Conservation (phyloP, 2,888 invertebrate species). For the Leptinotarsa peninsularis region DNA sequence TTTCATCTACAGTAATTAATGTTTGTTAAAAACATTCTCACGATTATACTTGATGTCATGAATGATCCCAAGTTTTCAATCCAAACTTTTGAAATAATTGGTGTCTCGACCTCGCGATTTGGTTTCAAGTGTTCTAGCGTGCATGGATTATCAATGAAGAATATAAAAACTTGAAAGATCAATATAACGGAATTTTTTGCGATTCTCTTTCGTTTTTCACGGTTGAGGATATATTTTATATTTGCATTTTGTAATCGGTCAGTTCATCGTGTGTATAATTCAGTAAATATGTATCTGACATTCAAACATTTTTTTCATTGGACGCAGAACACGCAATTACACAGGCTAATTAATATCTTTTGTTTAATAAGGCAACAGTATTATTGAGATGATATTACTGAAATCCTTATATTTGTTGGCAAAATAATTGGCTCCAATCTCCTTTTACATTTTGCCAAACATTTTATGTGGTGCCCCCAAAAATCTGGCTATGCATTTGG, state of each 20-base stretch:
- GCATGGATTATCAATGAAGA: slow-evolving; percentile 4
- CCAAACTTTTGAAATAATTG: neutral
- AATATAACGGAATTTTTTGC: neutral
- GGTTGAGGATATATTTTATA: neutral
- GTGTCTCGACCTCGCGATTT: neutral
- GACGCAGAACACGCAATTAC: too few relatives aligned
- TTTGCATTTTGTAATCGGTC: neutral
- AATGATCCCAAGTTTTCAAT: neutral
- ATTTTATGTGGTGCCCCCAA: too few relatives aligned
- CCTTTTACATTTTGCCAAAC: too few relatives aligned
- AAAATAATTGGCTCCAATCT: too few relatives aligned
- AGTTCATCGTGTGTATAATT: neutral
- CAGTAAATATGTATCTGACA: too few relatives aligned
- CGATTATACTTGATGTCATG: neutral
- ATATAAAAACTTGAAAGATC: neutral
- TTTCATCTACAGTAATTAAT: too few relatives aligned
- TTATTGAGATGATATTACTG: too few relatives aligned
- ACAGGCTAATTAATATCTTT: too few relatives aligned
- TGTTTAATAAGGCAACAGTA: too few relatives aligned
- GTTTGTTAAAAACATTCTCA: neutral
- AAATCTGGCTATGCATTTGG: too few relatives aligned
- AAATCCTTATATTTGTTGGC: too few relatives aligned
- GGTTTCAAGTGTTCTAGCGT: neutral
- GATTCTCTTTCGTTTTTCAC: slow-evolving; percentile 1
- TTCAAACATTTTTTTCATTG: too few relatives aligned